phyloP scores from a whole-genome alignment of 2,888 invertebrate species.

The Neria commutata region DNA sequence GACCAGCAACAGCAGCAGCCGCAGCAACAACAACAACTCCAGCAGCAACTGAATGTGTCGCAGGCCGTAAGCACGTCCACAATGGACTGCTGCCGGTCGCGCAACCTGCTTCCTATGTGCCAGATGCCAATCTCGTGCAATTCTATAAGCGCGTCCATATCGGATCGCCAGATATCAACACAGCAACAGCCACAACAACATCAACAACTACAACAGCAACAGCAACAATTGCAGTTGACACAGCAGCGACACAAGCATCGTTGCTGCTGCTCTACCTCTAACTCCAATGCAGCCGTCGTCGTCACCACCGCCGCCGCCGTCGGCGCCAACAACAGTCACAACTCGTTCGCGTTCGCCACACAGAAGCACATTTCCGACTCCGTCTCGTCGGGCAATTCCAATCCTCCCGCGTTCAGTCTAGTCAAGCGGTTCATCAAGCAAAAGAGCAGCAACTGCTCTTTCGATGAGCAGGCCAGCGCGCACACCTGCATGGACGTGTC shows the following conservation, averaged over 20 bases:
- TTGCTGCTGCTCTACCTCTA: slow-evolving; percentile 42
- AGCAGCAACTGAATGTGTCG: slow-evolving; percentile 60
- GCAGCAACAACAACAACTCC: slow-evolving; percentile 29
- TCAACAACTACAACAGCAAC: slow-evolving; percentile 33
- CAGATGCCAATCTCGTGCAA: slow-evolving; percentile 60
- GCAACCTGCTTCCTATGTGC: slow-evolving; percentile 62
- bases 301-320: slow-evolving; percentile 19
- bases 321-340: slow-evolving; percentile 39
- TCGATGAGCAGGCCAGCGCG: slow-evolving; percentile 64
- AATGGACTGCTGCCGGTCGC: slow-evolving; percentile 63
- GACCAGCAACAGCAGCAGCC: slow-evolving; percentile 18
- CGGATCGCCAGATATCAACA: slow-evolving; percentile 45
- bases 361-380: slow-evolving; percentile 49
- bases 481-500: slow-evolving; percentile 77
- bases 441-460: slow-evolving; percentile 74
- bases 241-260: slow-evolving; percentile 46
- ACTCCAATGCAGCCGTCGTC: slow-evolving; percentile 9
- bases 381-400: slow-evolving; percentile 60
- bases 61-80: slow-evolving; percentile 73
- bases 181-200: slow-evolving; percentile 35
- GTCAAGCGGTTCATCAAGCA: slow-evolving; percentile 90
- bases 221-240: slow-evolving; percentile 22
- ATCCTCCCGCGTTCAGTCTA: slow-evolving; percentile 78
- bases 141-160: slow-evolving; percentile 47
- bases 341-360: slow-evolving; percentile 37